Percentiles rank a stretch among this genome's conserved stretches.
phyloP scores from a whole-genome alignment of 1,140 invertebrate genomes.

The Metopolophium dirhodum region DNA sequence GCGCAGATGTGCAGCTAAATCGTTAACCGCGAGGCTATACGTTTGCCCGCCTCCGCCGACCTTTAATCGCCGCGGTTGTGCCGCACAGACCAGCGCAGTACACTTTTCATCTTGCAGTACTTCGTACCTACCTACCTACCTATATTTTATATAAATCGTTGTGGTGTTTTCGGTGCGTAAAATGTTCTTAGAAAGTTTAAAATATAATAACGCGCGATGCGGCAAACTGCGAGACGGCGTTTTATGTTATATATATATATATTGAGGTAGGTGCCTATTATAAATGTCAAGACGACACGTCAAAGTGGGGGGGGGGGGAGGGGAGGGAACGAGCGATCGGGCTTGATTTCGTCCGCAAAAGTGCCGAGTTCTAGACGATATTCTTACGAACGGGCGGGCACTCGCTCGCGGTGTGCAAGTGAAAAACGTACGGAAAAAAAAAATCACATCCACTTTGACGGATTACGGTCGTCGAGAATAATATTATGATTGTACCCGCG shows the following conservation, averaged over 20 bases:
- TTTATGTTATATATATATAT: too few species aligned
- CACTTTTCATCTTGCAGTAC: not conserved
- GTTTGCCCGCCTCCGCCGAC: not conserved
- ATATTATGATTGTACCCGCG: not conserved
- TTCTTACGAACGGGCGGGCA: too few species aligned
- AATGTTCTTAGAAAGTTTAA: not conserved
- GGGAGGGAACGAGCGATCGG: not conserved
- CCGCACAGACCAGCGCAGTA: not conserved
- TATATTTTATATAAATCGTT: not conserved
- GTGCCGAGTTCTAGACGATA: too few species aligned
- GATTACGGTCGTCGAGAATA: not conserved
- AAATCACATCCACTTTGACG: not conserved
- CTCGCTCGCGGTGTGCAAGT: too few species aligned
- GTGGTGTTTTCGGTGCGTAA: not conserved
- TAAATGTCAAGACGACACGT: not conserved
- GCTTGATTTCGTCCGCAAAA: not conserved
- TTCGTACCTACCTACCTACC: not conserved
- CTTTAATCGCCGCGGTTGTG: not conserved
- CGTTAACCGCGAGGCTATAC: not conserved
- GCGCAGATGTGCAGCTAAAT: not conserved
- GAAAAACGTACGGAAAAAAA: too few species aligned
- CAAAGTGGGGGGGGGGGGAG: fast-evolving
- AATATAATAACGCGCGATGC: not conserved
- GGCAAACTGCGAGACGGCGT: not conserved
- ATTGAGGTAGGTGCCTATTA: too few species aligned